Base-by-base conservation (phyloP, 2,113 vertebrate genomes). In the Alligator mississippiensis region DNA sequence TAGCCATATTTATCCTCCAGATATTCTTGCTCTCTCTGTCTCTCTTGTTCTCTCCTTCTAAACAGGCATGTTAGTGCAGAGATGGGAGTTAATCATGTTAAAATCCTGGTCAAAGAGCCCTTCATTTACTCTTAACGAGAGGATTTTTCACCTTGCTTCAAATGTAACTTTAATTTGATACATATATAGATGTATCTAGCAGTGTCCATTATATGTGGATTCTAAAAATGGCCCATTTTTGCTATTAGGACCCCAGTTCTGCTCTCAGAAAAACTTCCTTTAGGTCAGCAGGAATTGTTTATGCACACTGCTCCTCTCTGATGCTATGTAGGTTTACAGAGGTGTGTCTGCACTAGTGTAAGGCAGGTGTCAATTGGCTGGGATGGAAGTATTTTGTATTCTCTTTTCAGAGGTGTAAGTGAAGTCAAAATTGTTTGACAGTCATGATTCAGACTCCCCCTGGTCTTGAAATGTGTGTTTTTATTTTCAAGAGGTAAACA, bases 141-240 rank as follows among this genome's bases (percentile, higher is more conserved):
- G 58, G 30, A 95, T 95, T 98, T 98, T 98, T 98, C 98, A 98
- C 98, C 98, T 98, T 99, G 98, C 98, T 98, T 99, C 98, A 99
- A 99, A 99, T 98, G 97, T 97, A 97, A 96, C 90, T 95, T 97
- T 82, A 96, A 94, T 92, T 94, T 88, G 89, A 85, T 34, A 82
- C 89, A 57, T 13, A 64, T 92, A 28, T 27, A 77, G 25, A 30
- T n/a, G 5, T 27, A 21, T 87, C 54, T 9, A 77, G 83, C 86
- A 87, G 64, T 11, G 60, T 84, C 2, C 8, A 24, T 34, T 27
- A 5, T 74, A 25, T 24, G 28, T 24, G 68, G 68, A 11, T 57
- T 47, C 88, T 75, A 57, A 77, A 91, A 66, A 92, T 75, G 68
- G 18, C 80, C 59, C 64, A 59, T 4, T 70, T 90, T 76, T 95